Evolutionary conservation across 2,888 invertebrate genomes (phyloP).

Genomic region (Allacma fusca): DNA sequence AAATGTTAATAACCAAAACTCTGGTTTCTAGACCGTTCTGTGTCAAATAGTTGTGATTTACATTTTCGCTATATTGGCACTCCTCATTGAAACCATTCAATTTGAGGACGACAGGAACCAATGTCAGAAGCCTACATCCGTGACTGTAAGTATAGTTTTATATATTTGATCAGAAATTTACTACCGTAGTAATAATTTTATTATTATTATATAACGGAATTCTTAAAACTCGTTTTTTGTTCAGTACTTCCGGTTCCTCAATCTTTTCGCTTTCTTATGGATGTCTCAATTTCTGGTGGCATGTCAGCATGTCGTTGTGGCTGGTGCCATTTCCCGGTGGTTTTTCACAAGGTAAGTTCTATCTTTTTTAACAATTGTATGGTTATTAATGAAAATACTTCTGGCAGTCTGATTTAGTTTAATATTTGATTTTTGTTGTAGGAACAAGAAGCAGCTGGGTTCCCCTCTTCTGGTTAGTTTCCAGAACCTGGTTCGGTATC

Average conservation of each 20-base stretch:
- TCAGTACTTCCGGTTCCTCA: constrained; percentile 66
- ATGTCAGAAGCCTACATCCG: constrained; percentile 7
- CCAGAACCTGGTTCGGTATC: constrained; percentile 70
- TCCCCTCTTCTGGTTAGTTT: constrained; percentile 67
- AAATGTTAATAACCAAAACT: too few species aligned
- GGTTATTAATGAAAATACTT: too few species aligned
- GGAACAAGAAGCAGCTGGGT: constrained; percentile 66
- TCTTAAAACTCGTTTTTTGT: too few species aligned
- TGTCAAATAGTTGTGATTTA: neutral
- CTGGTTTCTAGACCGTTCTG: constrained; percentile 22
- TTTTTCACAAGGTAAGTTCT: constrained; percentile 67
- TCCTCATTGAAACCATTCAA: neutral
- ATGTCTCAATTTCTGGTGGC: constrained; percentile 73
- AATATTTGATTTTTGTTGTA: constrained; percentile 56
- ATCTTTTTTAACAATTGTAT: too few species aligned
- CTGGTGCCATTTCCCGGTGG: constrained; percentile 73
- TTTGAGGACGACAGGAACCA: neutral
- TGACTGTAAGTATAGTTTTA: constrained; percentile 26
- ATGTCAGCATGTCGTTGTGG: constrained; percentile 74
- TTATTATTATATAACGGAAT: too few species aligned
- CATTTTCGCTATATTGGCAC: neutral
- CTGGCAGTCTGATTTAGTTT: too few species aligned
- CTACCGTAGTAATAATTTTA: too few species aligned
- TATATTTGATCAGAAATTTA: neutral
- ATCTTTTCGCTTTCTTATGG: constrained; percentile 72